A percentile compares a stretch with the other conserved stretches of the same genome.
Conservation (phyloP, 2,797 vertebrate species). For the Myiothlypis chrysogaster region DNA sequence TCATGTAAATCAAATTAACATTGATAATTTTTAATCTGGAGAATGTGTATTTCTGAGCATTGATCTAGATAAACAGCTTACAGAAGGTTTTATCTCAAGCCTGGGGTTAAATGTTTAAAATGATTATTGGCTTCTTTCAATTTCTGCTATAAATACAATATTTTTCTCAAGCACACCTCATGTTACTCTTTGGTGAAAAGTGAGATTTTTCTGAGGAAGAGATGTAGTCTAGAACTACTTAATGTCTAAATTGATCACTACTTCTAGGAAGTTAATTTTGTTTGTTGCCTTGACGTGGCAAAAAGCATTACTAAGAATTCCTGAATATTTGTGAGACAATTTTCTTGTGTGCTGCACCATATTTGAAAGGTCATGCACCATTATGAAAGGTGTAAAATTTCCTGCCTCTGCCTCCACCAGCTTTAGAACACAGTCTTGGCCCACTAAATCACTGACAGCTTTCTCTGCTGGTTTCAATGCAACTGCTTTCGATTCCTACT, state of each 20-base stretch:
- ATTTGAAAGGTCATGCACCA: not conserved
- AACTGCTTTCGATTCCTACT: not conserved
- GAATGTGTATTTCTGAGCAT: not conserved
- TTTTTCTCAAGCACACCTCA: not conserved
- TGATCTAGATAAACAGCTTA: not conserved
- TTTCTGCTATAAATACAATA: not conserved
- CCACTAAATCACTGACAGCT: not conserved
- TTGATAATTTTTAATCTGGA: slow-evolving; percentile 45
- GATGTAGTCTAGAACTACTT: not conserved
- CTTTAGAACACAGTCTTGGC: not conserved
- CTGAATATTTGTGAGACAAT: not conserved
- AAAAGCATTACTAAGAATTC: not conserved
- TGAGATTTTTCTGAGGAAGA: not conserved
- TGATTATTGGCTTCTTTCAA: not conserved
- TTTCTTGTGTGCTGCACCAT: not conserved
- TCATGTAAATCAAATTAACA: slow-evolving; percentile 69
- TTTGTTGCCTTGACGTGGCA: not conserved
- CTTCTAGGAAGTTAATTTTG: not conserved
- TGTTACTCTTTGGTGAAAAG: not conserved
- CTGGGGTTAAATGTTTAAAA: not conserved
- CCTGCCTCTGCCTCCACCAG: not conserved
- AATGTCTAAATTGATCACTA: not conserved
- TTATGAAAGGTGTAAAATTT: not conserved
- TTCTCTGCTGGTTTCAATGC: not conserved
- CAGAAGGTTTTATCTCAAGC: not conserved